Evolutionary conservation across 2,888 invertebrate genomes (phyloP), one percentile per base, ranked within the genome.

Genomic region (Tanaodytes sp.): DNA sequence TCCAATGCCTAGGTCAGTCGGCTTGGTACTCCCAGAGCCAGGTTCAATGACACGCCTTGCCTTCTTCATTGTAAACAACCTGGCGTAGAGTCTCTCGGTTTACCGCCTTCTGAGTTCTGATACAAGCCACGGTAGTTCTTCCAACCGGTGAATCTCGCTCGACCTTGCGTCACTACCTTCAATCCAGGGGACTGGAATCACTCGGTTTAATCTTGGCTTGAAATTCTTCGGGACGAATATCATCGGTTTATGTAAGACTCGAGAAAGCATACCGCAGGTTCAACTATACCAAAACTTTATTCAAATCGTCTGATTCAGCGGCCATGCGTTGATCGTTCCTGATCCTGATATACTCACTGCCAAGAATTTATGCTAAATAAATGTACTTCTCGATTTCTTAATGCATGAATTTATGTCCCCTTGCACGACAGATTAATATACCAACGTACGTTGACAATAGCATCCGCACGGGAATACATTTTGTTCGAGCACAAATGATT

Each of bases 41-140:
- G 80, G 82, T 83, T 83, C 83, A 83, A 82, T 81, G 81, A 82
- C 82, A 81, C 80, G 82, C 81, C 82, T 81, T 77, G 79, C 79
- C 82, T 82, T 77, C 80, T 78, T 80, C 80, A 80, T 82, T 80
- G 82, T 82, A 82, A 82, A 82, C 82, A 82, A 80, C 81, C 82
- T 80, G 80, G 79, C 80, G 78, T 80, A 81, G 79, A 79, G 76
- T 78, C 78, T 78, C 76, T 76, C 79, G 75, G 64, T 77, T 75
- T 75, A 74, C 73, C 74, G 74, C 74, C 75, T 77, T 74, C 62
- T 76, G 78, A 79, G 74, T 77, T 74, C 62, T 76, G 78, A 79
- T 76, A 73, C 68, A 73, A 72, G 68, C 71, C 65, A 67, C 77
- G 76, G 76, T 78, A 79, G 77, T 77, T 80, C n/a, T n/a, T n/a